Evolutionary conservation across 2,797 vertebrate species (phyloP), one percentile per base, ranked within the genome.

Genomic region (Anableps anableps): DNA sequence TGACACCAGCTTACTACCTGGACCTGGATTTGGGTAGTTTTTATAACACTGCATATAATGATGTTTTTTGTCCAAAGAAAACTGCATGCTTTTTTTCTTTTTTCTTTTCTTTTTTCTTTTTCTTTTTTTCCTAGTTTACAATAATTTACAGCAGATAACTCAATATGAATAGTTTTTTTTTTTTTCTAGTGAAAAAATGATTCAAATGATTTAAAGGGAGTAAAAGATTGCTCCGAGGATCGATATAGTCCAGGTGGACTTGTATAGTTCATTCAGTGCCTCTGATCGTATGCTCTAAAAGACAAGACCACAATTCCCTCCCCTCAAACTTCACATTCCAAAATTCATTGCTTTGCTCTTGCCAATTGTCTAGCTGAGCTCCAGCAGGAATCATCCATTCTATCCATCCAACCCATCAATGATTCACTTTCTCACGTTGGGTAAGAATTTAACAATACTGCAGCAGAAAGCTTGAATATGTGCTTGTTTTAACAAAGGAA

Each of bases 291-390:
- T 75, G 83, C 64, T 87, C 60, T 75, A 76, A 75, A 70, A 83
- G 64, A 74, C 77, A 78, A 74, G 87, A 82, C 66, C 79, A 72
- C 74, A 41, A 0, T 47, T 53, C 72, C 41, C 31, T 80, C 66
- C 74, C 66, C 76, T 83, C 72, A 5, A 29, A 84, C 78, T 85
- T 83, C 75, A 72, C 64, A 82, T 84, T 89, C 88, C 85, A 87
- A 75, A 91, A 91, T 90, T 80, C 83, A 85, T 88, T 62, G 78
- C 82, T 45, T 41, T 75, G 71, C 83, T 87, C 78, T 88, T 80
- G 78, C 80, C 80, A 79, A 82, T 89, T 87, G 72, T 89, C 82
- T 86, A 79, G 82, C 81, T n/a, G 41, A 83, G 80, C 80, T 72
- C 72, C 60, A 77, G 81, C 60, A 85, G 82, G 85, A 89, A 72